These are phyloP conservation scores for Parnassius smintheus DNA, from an alignment of 2,888 invertebrate species.

Conservation along the genomic window DNA sequence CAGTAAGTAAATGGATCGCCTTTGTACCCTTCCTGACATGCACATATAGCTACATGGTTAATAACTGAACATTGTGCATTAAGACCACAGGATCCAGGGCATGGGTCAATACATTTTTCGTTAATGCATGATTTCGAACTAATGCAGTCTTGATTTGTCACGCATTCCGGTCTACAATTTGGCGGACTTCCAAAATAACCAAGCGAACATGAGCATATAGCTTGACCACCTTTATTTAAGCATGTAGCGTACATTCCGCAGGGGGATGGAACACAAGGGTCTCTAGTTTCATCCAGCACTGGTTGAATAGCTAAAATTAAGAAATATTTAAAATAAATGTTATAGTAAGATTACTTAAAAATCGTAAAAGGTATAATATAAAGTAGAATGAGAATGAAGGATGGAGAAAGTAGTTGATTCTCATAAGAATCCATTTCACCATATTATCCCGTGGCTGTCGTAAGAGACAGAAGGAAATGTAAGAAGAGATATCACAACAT, in stretches of 20 bases:
- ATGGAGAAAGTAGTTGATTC: too few relatives aligned
- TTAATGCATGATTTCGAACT: slow-evolving; percentile 84
- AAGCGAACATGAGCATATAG: slow-evolving; percentile 82
- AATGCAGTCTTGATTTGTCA: slow-evolving; percentile 84
- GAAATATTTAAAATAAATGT: slow-evolving; percentile 8
- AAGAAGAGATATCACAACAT: too few relatives aligned
- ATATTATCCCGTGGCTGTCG: too few relatives aligned
- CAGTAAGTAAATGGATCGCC: slow-evolving; percentile 83
- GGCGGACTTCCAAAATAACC: slow-evolving; percentile 84
- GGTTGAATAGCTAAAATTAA: slow-evolving; percentile 55
- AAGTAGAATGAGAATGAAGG: too few relatives aligned
- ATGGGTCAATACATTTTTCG: slow-evolving; percentile 85
- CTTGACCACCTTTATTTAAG: slow-evolving; percentile 74
- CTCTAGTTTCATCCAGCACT: slow-evolving; percentile 59
- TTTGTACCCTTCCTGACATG: slow-evolving; percentile 79
- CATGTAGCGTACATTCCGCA: slow-evolving; percentile 85
- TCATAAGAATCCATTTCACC: too few relatives aligned
- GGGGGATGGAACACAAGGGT: slow-evolving; percentile 85
- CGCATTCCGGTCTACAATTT: slow-evolving; percentile 85
- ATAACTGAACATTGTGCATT: slow-evolving; percentile 80
- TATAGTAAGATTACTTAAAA: too few relatives aligned
- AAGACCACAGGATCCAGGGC: slow-evolving; percentile 85
- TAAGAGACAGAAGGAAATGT: too few relatives aligned
- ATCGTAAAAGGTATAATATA: too few relatives aligned
- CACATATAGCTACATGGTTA: slow-evolving; percentile 83